These are phyloP conservation scores for Chamaea fasciata DNA, from an alignment of 2,113 vertebrate species.

Conservation along the genomic window DNA sequence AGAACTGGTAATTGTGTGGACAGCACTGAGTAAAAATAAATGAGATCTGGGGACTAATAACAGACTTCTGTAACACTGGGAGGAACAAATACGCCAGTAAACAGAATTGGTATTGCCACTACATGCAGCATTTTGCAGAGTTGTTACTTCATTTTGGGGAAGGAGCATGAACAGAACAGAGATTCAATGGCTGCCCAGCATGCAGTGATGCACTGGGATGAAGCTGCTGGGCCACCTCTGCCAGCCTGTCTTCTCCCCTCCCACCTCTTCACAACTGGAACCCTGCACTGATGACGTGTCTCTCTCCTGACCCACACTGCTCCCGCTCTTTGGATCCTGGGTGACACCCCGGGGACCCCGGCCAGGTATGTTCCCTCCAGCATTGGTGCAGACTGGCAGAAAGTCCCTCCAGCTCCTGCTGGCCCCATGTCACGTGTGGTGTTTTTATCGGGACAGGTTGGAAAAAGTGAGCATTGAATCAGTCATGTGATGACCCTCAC, in stretches of 20 bases:
- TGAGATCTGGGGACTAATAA: slow-evolving; percentile 2
- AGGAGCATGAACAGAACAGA: neutral
- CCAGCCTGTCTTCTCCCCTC: neutral
- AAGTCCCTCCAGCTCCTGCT: neutral
- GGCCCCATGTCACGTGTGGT: neutral
- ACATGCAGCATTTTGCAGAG: accelerated
- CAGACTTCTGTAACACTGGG: neutral
- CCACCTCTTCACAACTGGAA: neutral
- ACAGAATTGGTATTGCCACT: neutral
- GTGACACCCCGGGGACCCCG: too few species aligned
- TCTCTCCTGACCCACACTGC: accelerated
- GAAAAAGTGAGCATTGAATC: neutral
- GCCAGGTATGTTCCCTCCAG: neutral
- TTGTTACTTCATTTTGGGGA: neutral
- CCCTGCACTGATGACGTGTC: accelerated
- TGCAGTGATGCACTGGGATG: accelerated
- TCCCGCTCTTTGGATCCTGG: accelerated
- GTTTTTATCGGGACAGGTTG: neutral
- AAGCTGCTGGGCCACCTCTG: neutral
- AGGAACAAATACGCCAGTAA: neutral
- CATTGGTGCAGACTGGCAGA: neutral
- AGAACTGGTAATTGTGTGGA: slow-evolving; percentile 17
- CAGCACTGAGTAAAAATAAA: neutral
- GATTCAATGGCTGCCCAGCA: neutral
- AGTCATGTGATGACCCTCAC: neutral